phyloP scores from a whole-genome alignment of 2,888 invertebrate species.

The Thalpophila matura region DNA sequence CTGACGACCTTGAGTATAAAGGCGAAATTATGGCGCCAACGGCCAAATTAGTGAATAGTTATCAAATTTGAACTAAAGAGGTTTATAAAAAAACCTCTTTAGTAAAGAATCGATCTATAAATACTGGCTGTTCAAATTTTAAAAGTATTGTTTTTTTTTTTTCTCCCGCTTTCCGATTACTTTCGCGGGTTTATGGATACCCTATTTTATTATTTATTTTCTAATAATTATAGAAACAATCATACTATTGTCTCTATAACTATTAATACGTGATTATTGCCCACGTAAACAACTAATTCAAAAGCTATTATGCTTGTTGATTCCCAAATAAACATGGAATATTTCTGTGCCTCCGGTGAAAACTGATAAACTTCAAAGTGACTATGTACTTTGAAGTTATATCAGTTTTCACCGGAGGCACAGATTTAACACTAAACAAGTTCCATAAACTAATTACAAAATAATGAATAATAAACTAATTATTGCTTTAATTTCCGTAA shows the following conservation, averaged over 20 bases:
- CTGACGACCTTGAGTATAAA: slow-evolving; percentile 45
- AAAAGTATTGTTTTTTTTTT: no score
- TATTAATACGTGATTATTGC: not conserved
- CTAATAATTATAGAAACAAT: no score
- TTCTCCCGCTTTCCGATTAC: no score
- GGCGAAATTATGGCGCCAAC: slow-evolving; percentile 36
- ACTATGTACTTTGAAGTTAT: no score
- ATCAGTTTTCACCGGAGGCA: no score
- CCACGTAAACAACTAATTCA: not conserved
- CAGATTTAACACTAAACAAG: slow-evolving; percentile 10
- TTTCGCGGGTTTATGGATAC: no score
- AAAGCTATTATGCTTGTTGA: slow-evolving; percentile 6
- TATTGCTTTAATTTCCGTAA: slow-evolving; percentile 51
- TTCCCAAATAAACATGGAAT: not conserved
- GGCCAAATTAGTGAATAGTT: not conserved
- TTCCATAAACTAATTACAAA: slow-evolving; percentile 34
- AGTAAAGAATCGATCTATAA: not conserved
- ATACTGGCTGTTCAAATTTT: no score
- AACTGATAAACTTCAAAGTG: no score
- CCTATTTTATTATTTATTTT: no score
- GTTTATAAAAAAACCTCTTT: not conserved
- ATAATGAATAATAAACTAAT: slow-evolving; percentile 32
- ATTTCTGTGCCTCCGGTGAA: no score
- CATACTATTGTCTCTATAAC: no score
- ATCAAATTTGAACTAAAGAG: not conserved